phyloP scores from a whole-genome alignment of 2,797 vertebrate genomes.

The Leptoclinus maculatus region DNA sequence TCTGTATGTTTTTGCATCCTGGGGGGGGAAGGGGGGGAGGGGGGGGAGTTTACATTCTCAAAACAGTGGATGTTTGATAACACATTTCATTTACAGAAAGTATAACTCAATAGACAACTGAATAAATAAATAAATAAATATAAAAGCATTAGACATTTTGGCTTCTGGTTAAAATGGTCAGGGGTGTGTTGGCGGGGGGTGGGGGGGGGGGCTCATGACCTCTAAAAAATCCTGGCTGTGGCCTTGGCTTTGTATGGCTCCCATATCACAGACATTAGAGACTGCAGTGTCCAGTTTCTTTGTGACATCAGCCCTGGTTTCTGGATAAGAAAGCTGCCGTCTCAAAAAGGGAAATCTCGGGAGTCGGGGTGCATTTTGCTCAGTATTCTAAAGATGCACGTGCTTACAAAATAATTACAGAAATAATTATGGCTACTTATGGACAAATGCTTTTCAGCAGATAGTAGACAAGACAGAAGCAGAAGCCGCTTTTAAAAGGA shows the following conservation, averaged over 20 bases:
- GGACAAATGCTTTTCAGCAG: slow-evolving; percentile 11
- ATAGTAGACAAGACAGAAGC: slow-evolving; percentile 29
- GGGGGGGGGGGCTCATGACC: neutral
- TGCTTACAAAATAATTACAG: slow-evolving; percentile 33
- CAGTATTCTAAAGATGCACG: neutral
- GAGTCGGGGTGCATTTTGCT: neutral
- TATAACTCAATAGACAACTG: neutral
- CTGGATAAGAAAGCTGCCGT: neutral
- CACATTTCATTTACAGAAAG: neutral
- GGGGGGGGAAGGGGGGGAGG: neutral
- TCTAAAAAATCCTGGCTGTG: slow-evolving; percentile 19
- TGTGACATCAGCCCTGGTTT: slow-evolving; percentile 51
- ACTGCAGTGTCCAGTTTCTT: slow-evolving; percentile 36
- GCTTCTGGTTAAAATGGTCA: neutral
- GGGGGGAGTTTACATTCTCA: neutral
- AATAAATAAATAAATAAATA: neutral
- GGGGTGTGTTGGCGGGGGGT: neutral
- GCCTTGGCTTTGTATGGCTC: slow-evolving; percentile 31
- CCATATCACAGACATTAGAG: slow-evolving; percentile 49
- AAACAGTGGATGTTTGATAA: neutral
- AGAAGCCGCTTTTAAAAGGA: neutral
- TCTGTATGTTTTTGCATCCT: neutral
- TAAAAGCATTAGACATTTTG: neutral
- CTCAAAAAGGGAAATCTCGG: neutral
- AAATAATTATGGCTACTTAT: slow-evolving; percentile 5